Evolutionary conservation across 2,888 invertebrate genomes (phyloP), one percentile per base, ranked within the genome.

Genomic region (Melieria omissa): DNA sequence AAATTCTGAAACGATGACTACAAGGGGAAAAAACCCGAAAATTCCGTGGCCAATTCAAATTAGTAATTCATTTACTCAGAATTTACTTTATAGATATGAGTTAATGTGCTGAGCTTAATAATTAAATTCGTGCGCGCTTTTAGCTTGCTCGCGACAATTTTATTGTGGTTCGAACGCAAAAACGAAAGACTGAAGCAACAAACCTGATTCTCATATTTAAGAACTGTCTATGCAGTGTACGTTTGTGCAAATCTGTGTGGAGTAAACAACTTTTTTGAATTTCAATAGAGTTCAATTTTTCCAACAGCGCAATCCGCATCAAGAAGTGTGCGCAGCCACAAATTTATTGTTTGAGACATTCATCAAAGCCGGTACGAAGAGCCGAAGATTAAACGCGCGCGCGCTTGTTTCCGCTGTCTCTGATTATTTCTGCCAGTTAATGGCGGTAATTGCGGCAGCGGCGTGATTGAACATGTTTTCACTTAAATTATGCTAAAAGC

Each of bases 111-210:
- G 29, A 29, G 29, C 29, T 29, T 29, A 29, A 2, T 29, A 1
- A 29, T 29, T 29, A 29, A 29, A 29, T 29, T 29, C 29, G 29
- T 29, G 29, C 29, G 29, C 29, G 29, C 29, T 29, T 29, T 29
- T 2, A 29, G 29, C 29, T 29, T 29, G 29, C 29, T 29, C 29
- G 29, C 29, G 29, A 29, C 29, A 29, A 29, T 29, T 29, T 29
- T 29, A 29, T 29, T 29, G 29, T 29, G 29, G 29, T 29, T 29
- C 29, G 29, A 29, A 29, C 29, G 29, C 29, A n/a, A 65, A 75
- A 72, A 62, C 72, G 61, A 77, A 76, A 78, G 76, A 77, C 72
- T 76, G 72, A 75, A 76, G 74, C 46, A 45, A 73, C 75, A 70
- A 77, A 77, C 77, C 71, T 71, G 73, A 29, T 60, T 66, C 47